Evolutionary conservation across 2,888 invertebrate genomes (phyloP).

Genomic region (Didymodactylos carnosus): DNA sequence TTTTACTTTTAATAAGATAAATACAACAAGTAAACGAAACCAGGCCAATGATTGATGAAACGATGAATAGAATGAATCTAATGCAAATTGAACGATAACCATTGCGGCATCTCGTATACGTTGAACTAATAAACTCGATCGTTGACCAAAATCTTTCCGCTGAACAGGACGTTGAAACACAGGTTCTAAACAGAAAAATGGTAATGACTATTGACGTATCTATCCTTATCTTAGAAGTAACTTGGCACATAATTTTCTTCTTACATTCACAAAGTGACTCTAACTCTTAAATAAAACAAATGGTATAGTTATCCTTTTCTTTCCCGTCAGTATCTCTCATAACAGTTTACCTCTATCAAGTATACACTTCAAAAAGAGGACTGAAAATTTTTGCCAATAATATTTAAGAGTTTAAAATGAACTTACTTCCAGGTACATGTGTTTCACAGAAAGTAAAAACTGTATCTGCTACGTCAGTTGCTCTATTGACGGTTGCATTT

Average conservation of each 20-base stretch:
- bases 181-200: neutral
- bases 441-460: neutral
- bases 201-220: too few relatives aligned
- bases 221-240: too few relatives aligned
- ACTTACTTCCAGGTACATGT: neutral
- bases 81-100: neutral
- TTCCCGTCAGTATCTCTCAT: too few relatives aligned
- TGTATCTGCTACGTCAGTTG: neutral
- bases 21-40: neutral
- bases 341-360: too few relatives aligned
- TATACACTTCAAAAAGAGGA: too few relatives aligned
- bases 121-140: neutral
- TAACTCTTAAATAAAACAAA: neutral
- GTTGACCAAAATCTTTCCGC: neutral
- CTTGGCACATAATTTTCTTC: too few relatives aligned
- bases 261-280: too few relatives aligned
- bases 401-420: too few relatives aligned
- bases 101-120: neutral
- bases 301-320: too few relatives aligned
- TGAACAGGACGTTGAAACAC: neutral
- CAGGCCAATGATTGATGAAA: neutral
- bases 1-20: neutral
- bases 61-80: neutral
- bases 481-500: neutral
- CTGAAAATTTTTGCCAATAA: too few relatives aligned